Conservation (phyloP, 2,113 vertebrate genomes). For the Apteryx owenii region DNA sequence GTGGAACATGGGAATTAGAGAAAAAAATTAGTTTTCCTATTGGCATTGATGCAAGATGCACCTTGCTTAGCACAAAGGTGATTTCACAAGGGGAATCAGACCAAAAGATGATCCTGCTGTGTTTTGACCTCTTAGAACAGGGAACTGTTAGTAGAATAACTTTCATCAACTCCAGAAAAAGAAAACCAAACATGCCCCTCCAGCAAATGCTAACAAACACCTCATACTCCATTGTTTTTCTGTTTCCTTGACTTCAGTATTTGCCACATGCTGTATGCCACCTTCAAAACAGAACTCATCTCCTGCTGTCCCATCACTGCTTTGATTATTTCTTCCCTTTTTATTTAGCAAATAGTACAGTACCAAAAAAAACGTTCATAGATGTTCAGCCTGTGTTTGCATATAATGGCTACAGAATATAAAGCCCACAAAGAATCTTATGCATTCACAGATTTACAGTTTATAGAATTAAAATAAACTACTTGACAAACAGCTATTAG, state of each 20-base stretch:
- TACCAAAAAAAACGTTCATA: background rate
- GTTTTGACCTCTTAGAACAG: background rate
- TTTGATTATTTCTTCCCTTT: background rate
- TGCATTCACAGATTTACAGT: background rate
- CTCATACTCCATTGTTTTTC: background rate
- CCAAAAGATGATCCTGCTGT: background rate
- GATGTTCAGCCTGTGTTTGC: background rate
- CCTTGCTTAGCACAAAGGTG: background rate
- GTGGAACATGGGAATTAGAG: background rate
- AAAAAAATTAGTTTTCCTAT: background rate
- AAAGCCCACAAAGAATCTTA: background rate
- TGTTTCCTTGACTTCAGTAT: background rate
- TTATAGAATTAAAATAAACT: slow-evolving; percentile 15
- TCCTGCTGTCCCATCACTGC: background rate
- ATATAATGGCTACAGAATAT: background rate
- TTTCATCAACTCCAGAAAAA: background rate
- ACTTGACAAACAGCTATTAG: background rate
- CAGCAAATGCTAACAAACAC: background rate
- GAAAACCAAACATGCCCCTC: background rate
- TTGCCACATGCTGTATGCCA: background rate
- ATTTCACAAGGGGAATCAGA: background rate
- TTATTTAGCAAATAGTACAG: background rate
- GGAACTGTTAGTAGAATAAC: background rate
- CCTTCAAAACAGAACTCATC: background rate
- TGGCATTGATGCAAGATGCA: background rate